These are phyloP conservation scores for Chondrilla cf. caribensis DNA, from an alignment of 37 sponge, comb jelly and placozoan species.

Conservation along the genomic window DNA sequence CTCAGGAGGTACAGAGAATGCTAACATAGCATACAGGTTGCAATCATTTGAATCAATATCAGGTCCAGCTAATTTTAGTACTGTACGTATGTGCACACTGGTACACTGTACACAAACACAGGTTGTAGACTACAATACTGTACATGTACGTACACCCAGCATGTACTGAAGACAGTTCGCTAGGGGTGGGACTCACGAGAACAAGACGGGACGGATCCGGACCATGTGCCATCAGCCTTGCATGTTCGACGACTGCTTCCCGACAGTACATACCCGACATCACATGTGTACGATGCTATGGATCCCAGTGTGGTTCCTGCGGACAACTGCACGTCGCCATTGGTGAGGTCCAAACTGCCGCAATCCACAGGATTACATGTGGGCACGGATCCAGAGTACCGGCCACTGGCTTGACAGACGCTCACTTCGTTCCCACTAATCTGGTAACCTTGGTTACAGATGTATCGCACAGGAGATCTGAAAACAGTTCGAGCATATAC, in stretches of 20 bases:
- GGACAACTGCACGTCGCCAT: slow-evolving; percentile 23
- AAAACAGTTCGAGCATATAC: slow-evolving; percentile 1
- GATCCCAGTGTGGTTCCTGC: slow-evolving; percentile 40
- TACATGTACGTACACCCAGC: background rate
- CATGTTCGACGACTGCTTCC: slow-evolving; percentile 32
- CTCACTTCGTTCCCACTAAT: background rate
- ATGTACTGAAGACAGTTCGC: too few relatives aligned
- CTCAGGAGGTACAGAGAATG: too few relatives aligned
- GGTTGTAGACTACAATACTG: background rate
- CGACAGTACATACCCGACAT: slow-evolving; percentile 27
- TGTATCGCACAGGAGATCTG: slow-evolving; percentile 24
- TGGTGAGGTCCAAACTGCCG: slow-evolving; percentile 37
- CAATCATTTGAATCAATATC: too few relatives aligned
- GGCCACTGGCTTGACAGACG: slow-evolving; percentile 1
- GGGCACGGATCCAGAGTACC: slow-evolving; percentile 23
- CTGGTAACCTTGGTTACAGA: slow-evolving; percentile 20
- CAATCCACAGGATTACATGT: slow-evolving; percentile 34
- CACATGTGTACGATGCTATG: slow-evolving; percentile 37
- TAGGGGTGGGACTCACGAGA: slow-evolving; percentile 27
- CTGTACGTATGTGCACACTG: too few relatives aligned
- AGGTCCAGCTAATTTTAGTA: too few relatives aligned
- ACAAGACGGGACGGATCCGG: slow-evolving; percentile 35
- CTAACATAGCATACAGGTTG: too few relatives aligned
- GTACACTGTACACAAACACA: too few relatives aligned
- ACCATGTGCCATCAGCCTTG: slow-evolving; percentile 45